These are phyloP conservation scores for Onychomys leucogaster DNA, from an alignment of 2,797 vertebrate species.

Conservation along the genomic window DNA sequence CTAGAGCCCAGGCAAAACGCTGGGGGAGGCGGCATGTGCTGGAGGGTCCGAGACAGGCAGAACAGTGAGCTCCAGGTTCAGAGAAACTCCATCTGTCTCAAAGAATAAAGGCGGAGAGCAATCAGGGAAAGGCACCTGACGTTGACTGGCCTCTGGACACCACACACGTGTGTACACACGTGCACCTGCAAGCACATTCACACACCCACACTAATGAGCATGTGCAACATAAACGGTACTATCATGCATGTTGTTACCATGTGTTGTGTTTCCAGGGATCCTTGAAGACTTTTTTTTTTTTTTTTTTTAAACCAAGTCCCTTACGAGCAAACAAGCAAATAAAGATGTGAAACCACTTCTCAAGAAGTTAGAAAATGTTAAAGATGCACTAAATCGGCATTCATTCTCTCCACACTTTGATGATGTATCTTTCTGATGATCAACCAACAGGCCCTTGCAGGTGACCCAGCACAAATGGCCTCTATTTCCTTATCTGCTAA, in stretches of 20 bases:
- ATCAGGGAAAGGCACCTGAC: background rate
- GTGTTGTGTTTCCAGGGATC: accelerated
- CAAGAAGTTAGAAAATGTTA: background rate
- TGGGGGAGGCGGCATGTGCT: background rate
- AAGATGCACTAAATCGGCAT: background rate
- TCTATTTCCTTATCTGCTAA: background rate
- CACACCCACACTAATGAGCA: background rate
- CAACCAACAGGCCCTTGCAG: background rate
- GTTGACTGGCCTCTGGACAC: background rate
- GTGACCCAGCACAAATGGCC: background rate
- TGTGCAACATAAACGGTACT: too few relatives aligned
- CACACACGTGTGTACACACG: too few relatives aligned
- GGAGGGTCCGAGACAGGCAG: background rate
- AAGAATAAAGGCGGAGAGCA: background rate
- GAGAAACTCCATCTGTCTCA: background rate
- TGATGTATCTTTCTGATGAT: background rate
- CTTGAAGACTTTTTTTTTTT: background rate
- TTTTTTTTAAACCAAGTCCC: background rate
- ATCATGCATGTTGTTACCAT: background rate
- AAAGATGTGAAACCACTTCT: background rate
- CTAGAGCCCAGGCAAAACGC: background rate
- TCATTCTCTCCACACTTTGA: background rate
- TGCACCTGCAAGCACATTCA: background rate
- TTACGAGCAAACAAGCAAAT: background rate
- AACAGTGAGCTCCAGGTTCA: background rate